Evolutionary conservation across 2,797 vertebrate species (phyloP).

Genomic region (Sarcoramphus papa): DNA sequence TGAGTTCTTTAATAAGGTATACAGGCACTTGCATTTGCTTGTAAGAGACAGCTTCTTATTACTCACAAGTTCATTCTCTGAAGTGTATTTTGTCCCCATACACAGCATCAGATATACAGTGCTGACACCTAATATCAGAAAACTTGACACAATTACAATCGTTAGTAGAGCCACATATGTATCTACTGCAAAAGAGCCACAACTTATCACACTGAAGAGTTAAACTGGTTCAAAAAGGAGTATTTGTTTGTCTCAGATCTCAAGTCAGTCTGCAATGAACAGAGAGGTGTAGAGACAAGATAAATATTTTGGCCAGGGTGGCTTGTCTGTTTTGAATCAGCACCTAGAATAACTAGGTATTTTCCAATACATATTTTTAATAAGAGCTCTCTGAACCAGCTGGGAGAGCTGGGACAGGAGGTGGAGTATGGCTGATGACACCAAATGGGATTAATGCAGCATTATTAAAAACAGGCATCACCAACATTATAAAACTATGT

Average conservation of each 20-base stretch:
- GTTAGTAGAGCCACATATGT: neutral
- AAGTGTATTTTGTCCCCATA: neutral
- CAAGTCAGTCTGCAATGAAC: neutral
- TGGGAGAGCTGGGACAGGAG: neutral
- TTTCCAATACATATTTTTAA: neutral
- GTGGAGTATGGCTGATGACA: neutral
- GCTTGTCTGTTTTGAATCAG: neutral
- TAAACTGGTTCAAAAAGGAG: neutral
- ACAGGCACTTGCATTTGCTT: neutral
- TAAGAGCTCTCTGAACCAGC: neutral
- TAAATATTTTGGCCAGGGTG: neutral
- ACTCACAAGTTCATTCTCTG: neutral
- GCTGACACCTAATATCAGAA: neutral
- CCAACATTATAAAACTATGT: neutral
- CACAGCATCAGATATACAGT: neutral
- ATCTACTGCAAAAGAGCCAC: neutral
- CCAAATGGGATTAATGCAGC: neutral
- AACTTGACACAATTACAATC: neutral
- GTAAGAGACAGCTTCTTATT: neutral
- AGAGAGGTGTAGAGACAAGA: neutral
- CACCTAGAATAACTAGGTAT: neutral
- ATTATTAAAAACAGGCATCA: neutral
- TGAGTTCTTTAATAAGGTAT: neutral
- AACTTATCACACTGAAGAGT: neutral
- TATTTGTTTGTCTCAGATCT: neutral